phyloP scores from a whole-genome alignment of 1,140 invertebrate genomes.

The Zaprionus davidi region DNA sequence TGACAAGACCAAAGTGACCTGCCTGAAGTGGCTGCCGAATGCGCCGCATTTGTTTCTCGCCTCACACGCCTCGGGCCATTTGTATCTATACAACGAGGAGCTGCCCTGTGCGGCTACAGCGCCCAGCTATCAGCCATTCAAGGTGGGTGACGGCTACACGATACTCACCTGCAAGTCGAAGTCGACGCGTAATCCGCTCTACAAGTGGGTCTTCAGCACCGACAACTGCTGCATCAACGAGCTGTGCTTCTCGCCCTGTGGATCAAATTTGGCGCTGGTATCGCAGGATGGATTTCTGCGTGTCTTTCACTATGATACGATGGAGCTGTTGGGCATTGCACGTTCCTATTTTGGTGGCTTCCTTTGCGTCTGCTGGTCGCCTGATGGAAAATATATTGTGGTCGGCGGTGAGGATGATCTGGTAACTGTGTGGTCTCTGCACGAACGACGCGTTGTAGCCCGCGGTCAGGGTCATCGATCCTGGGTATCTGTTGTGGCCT shows the following conservation, averaged over 20 bases:
- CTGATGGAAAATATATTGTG: constrained; percentile 97
- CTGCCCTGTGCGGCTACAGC: constrained; percentile 92
- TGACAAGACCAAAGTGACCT: constrained; percentile 99
- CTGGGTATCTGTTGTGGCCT: constrained; percentile 98
- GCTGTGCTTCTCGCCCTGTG: constrained; percentile 98
- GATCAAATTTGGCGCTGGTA: constrained; percentile 95
- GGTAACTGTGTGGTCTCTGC: constrained; percentile 98
- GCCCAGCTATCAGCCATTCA: constrained; percentile 97
- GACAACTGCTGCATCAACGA: constrained; percentile 95
- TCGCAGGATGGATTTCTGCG: constrained; percentile 98
- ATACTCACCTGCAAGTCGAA: constrained; percentile 98
- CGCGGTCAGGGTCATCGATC: constrained; percentile 97
- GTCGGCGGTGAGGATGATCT: constrained; percentile 99
- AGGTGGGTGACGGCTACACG: constrained; percentile 96
- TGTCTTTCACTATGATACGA: constrained; percentile 98
- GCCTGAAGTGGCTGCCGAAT: constrained; percentile 98
- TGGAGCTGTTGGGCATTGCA: constrained; percentile 96
- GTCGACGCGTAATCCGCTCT: constrained; percentile 97
- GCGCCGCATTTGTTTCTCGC: constrained; percentile 97
- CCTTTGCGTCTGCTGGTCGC: constrained; percentile 98
- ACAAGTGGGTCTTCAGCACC: constrained; percentile 93
- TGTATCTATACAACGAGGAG: constrained; percentile 99
- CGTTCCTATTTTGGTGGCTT: constrained; percentile 99
- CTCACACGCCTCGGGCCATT: constrained; percentile 97
- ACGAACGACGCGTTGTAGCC: constrained; percentile 96